Conservation (phyloP, 2,888 invertebrate species). For the Drosophila kuntzei region DNA sequence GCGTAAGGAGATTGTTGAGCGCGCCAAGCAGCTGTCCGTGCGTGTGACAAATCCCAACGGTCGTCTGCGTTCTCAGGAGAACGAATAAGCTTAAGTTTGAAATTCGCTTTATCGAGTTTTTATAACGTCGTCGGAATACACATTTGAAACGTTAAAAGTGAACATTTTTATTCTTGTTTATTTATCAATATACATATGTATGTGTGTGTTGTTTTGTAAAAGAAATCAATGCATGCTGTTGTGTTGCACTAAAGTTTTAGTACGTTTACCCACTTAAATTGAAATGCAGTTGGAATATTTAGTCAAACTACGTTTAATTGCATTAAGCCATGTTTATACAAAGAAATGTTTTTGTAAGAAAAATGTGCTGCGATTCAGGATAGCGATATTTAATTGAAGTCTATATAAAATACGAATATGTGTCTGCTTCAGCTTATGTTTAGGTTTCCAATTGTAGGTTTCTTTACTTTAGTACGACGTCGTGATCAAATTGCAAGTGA, state of each 20-base stretch:
- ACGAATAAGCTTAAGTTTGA: conserved; percentile 91
- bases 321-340: conserved; percentile 13
- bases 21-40: conserved; percentile 98
- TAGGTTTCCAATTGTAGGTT: conserved; percentile 11
- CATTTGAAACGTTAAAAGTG: conserved; percentile 65
- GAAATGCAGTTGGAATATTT: conserved; percentile 2
- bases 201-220: neutral
- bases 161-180: conserved; percentile 16
- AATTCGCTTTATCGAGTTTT: conserved; percentile 67
- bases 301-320: conserved; percentile 33
- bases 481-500: conserved; percentile 79
- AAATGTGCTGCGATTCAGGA: conserved; percentile 8
- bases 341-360: neutral
- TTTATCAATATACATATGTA: neutral
- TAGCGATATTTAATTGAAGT: conserved; percentile 3
- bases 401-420: neutral
- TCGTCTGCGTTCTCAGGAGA: conserved; percentile 98
- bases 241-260: neutral
- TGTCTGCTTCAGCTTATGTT: neutral
- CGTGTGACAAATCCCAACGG: conserved; percentile 98
- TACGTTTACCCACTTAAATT: neutral
- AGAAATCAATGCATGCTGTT: neutral
- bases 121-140: conserved; percentile 78
- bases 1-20: conserved; percentile 97
- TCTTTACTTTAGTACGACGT: conserved; percentile 75